Evolutionary conservation across 1,140 invertebrate genomes (phyloP).

Genomic region (Caenorhabditis latens): DNA sequence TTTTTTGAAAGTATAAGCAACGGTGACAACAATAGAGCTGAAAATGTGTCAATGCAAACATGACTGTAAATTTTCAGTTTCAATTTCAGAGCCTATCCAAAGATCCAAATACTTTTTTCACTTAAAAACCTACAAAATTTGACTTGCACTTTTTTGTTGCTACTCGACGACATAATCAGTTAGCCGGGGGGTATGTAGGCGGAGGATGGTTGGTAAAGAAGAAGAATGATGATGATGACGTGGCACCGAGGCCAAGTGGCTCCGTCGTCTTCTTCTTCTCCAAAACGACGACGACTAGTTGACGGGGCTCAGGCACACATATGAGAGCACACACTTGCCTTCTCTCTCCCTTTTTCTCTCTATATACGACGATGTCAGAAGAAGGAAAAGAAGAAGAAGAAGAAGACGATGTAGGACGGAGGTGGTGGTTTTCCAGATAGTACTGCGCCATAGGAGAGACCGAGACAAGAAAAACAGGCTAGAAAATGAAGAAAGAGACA

Average conservation of each 20-base stretch:
- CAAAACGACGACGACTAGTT: conserved; percentile 35
- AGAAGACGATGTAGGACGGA: background rate
- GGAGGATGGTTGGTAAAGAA: background rate
- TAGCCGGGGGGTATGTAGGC: background rate
- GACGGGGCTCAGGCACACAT: conserved; percentile 50
- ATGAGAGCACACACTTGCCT: conserved; percentile 43
- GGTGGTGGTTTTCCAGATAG: background rate
- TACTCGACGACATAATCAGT: conserved; percentile 64
- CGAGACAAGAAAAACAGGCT: background rate
- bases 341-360: background rate
- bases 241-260: background rate
- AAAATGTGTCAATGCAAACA: no score
- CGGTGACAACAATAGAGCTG: no score
- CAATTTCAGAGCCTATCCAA: no score
- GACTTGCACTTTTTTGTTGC: conserved; percentile 71
- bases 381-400: background rate
- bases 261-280: background rate
- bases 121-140: conserved; percentile 72
- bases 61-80: no score
- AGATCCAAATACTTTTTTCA: no score
- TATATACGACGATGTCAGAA: conserved; percentile 24
- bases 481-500: conserved; percentile 17
- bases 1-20: no score
- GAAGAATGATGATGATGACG: conserved; percentile 2
- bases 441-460: no score